Base-by-base conservation (phyloP, 2,888 invertebrate genomes). In the Heliconius ismenius region DNA sequence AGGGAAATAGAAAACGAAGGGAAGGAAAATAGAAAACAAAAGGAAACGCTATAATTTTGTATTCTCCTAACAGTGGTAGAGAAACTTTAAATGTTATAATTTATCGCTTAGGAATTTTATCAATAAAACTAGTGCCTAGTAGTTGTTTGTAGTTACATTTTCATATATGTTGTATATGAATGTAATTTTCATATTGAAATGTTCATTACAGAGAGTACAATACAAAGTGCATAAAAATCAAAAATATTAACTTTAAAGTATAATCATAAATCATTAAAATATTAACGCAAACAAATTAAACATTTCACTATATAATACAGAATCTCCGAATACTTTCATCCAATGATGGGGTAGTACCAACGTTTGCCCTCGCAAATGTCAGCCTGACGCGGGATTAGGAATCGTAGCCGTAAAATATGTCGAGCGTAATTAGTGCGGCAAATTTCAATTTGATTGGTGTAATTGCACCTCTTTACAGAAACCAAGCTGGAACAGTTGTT, bases 401-500 rank as follows among this genome's bases (percentile, higher is more conserved):
- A 84, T 80, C 78, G 81, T 78, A 81, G 86, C 85, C 87, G 89
- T 91, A 90, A 92, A 92, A 91, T 89, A 91, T 87, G 91, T 90
- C 87, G 90, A 85, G 84, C 85, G 91, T 90, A 93, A 93, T 93
- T 94, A 93, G 92, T 91, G 86, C 83, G 88, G 89, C 88, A 91
- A 93, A 94, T 93, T 90, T 90, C 89, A 90, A 91, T 93, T 93
- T 93, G 92, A 93, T 94, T 92, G 92, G 91, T 93, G 91, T 93
- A 94, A 94, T 94, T 92, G 92, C 93, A 93, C 91, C 92, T 93
- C 92, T 92, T 92, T 90, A 90, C 87, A 84, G 87, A 86, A 87
- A 87, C 85, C 85, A 86, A 87, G 86, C 83, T 79, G 90, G 83
- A 92, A 91, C 94, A 94, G 94, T 94, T 94, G 94, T 91, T 92